phyloP scores from a whole-genome alignment of 2,888 invertebrate genomes.

The Anthophora plumipes region DNA sequence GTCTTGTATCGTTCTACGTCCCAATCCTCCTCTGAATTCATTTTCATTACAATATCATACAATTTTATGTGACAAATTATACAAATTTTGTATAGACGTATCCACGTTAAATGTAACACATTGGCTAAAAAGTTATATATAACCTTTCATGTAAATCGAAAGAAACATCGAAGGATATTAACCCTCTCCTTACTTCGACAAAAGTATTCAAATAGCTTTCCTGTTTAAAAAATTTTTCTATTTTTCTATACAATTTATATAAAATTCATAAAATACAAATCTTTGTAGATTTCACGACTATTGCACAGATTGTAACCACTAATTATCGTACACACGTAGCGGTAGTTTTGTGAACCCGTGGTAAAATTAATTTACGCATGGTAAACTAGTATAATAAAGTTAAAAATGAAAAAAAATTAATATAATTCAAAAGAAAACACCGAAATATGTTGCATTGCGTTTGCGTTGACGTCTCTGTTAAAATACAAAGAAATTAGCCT shows the following conservation, averaged over 20 bases:
- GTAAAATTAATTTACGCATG: neutral
- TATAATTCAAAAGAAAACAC: neutral
- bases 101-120: too few species aligned
- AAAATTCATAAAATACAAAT: neutral
- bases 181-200: neutral
- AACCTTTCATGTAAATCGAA: neutral
- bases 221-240: neutral
- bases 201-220: neutral
- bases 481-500: neutral
- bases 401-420: neutral
- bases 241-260: neutral
- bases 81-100: neutral
- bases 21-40: slow-evolving; percentile 85
- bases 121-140: neutral
- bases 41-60: slow-evolving; percentile 29
- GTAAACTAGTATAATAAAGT: neutral
- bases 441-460: neutral
- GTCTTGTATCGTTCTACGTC: slow-evolving; percentile 90
- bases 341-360: neutral
- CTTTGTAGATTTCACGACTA: neutral
- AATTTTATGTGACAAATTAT: neutral
- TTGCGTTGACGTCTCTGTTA: neutral
- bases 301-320: neutral
- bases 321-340: neutral
- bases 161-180: neutral